Evolutionary conservation across 1,140 invertebrate genomes (phyloP).

Genomic region (Rhagoletis zephyria): DNA sequence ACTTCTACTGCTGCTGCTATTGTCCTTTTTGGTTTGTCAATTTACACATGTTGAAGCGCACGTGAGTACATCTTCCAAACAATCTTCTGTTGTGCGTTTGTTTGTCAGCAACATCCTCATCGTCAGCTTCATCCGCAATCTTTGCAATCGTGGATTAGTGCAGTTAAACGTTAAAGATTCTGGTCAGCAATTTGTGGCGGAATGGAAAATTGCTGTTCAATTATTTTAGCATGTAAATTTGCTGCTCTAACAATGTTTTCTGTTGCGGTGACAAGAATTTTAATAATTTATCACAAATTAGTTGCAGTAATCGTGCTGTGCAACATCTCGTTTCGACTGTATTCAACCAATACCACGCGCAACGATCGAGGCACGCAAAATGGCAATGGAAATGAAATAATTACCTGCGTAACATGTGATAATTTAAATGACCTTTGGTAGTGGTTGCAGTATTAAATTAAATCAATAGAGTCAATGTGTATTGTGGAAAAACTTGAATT

Average conservation of each 20-base stretch:
- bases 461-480: too few relatives aligned
- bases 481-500: too few relatives aligned
- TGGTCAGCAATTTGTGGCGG: constrained; percentile 51
- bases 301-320: constrained; percentile 20
- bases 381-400: constrained; percentile 22
- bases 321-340: neutral
- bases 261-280: constrained; percentile 51
- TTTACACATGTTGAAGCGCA: constrained; percentile 45
- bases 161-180: constrained; percentile 44
- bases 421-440: constrained; percentile 36
- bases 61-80: constrained; percentile 12
- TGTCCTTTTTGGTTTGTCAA: constrained; percentile 52
- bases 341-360: neutral
- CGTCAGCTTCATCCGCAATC: neutral
- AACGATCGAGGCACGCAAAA: neutral
- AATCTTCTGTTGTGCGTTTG: neutral
- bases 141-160: constrained; percentile 6
- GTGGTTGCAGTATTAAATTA: neutral
- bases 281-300: constrained; percentile 49
- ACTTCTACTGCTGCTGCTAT: neutral
- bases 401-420: constrained; percentile 24
- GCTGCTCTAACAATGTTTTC: constrained; percentile 52
- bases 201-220: constrained; percentile 55
- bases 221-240: constrained; percentile 55
- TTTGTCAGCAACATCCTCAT: neutral